phyloP scores from a whole-genome alignment of 2,113 vertebrate species.

The Chaenogobius annularis region DNA sequence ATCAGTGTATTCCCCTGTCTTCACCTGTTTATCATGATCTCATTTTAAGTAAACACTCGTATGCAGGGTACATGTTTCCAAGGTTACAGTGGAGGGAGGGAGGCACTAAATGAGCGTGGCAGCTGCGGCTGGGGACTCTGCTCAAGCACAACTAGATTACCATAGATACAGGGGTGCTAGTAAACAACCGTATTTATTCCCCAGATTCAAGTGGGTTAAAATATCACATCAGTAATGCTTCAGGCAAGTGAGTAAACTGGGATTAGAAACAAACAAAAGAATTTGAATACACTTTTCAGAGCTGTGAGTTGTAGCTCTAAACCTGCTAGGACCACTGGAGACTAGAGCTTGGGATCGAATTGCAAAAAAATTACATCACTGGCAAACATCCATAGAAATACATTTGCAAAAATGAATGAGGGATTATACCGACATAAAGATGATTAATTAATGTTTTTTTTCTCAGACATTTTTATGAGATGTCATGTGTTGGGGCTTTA shows the following conservation, averaged over 20 bases:
- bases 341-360: no score
- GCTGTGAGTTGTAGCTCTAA: not conserved
- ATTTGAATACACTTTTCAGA: not conserved
- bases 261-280: constrained; percentile 12
- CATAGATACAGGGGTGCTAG: constrained; percentile 54
- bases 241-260: constrained; percentile 6
- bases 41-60: constrained; percentile 61
- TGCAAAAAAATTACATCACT: no score
- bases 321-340: not conserved
- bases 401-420: no score
- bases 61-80: constrained; percentile 68
- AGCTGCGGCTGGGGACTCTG: constrained; percentile 67
- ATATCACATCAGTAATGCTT: constrained; percentile 17
- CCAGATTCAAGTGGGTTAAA: constrained; percentile 16
- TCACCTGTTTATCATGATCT: constrained; percentile 66
- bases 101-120: constrained; percentile 71
- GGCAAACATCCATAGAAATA: no score
- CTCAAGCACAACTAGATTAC: constrained; percentile 64
- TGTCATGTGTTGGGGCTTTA: no score
- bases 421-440: no score
- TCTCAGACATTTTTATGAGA: no score
- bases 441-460: no score
- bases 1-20: constrained; percentile 38
- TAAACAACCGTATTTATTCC: constrained; percentile 54
- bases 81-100: constrained; percentile 59